Base-by-base conservation (phyloP, 2,113 vertebrate genomes). In the Menidia beryllina region DNA sequence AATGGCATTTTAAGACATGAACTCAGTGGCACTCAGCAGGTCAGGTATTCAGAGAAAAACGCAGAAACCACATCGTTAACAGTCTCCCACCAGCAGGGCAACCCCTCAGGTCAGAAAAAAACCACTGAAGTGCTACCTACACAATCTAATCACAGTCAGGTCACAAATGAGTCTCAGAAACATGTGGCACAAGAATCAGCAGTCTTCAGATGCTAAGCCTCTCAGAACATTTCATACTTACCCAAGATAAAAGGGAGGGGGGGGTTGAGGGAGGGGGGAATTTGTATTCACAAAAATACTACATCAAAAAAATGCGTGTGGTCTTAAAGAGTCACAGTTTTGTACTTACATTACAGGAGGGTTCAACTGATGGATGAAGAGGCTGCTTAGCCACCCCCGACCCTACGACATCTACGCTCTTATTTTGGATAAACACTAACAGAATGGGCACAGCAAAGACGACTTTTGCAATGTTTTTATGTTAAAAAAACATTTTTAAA, bases 301-400 rank as follows among this genome's bases (percentile, higher is more conserved):
- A 83, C 80, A 90, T 79, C 71, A 39, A 86, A 86, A 77, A 84
- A 78, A 74, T 66, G 73, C 24, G 48, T 30, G 73, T 67, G 75
- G 83, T 73, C 74, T 83, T 61, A 83, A 15, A 69, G 79, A 86
- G 71, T 88, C 81, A 87, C 77, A 74, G 81, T 77, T 79, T 95
- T 95, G 97, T 99, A 99, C 98, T 98, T 98, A 98, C 97, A 98
- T 95, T 94, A 88, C 50, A 74, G 95, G 94, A 96, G 96, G 95
- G 95, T 95, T 97, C 96, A 94, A 93, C 93, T 96, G 95, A 95
- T 93, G 95, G 96, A 94, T 93, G 96, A 94, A 88, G 95, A 89
- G 95, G 96, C 94, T 95, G 96, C 95, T 94, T 94, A 95, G 94
- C 94, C 94, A 95, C 95, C 94, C 94, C 94, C 94, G 96, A 92